Evolutionary conservation across 2,888 invertebrate species (phyloP), one percentile per base, ranked within the genome.

Genomic region (Drosophila mimica): DNA sequence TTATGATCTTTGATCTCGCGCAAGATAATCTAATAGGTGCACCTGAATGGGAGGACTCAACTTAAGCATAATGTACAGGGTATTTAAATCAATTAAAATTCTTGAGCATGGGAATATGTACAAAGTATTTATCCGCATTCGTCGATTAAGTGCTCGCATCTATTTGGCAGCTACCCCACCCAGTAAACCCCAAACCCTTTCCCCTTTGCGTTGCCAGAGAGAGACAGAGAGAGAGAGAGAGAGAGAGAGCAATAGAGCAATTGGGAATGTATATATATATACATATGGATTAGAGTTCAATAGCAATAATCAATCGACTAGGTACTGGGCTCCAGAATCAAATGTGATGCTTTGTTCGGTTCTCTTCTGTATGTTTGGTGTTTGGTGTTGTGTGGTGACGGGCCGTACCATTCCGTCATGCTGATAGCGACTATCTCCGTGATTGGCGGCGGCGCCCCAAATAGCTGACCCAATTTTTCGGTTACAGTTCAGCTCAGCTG

Each of bases 261-360:
- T n/a, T 34, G 36, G 15, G 9, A 34, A 36, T 60, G 3, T 33
- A 9, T 31, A 9, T 59, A 36, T 60, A 25, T 73, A 74, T 72
- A 70, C n/a, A 25, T 25, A 25, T 72, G 81, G 77, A 80, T 77
- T 83, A 73, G 51, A 68, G 64, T 77, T 80, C 88, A 84, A 88
- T 82, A 77, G 31, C 66, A 77, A 79, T 68, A 76, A 79, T 81
- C 63, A 76, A 78, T 68, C 34, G 38, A 69, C 52, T 53, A 33
- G 28, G 49, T 68, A 61, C n/a, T 58, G n/a, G 52, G 36, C 56
- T 20, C n/a, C 36, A 25, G 31, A 51, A 54, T 54, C 8, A 30
- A 54, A 31, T 33, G 38, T 36, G 13, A 20, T 38, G 46, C 38
- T 57, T 48, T 54, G 25, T 43, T 57, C 31, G 30, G 31, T 15